These are phyloP conservation scores for Pantelozetes paolii DNA, from an alignment of 2,888 invertebrate species.

Conservation along the genomic window DNA sequence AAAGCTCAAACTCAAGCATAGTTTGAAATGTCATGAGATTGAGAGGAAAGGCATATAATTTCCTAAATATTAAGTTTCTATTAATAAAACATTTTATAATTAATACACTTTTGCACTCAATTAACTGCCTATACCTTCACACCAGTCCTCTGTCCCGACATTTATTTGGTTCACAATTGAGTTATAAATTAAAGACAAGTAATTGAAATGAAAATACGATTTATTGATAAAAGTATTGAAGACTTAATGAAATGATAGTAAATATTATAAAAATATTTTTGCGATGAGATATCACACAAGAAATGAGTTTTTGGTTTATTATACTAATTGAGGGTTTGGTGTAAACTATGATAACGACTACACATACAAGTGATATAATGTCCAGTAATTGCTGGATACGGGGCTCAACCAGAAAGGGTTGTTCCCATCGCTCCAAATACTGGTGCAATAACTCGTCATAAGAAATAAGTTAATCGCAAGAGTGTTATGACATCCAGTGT, in stretches of 20 bases:
- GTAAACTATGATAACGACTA: too few relatives aligned
- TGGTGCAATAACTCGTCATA: not conserved
- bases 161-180: not conserved
- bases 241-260: not conserved
- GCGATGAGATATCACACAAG: not conserved
- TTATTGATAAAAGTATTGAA: not conserved
- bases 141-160: not conserved
- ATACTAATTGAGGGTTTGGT: too few relatives aligned
- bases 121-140: not conserved
- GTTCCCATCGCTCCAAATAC: not conserved
- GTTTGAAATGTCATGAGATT: too few relatives aligned
- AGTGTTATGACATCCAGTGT: constrained; percentile 28
- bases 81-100: too few relatives aligned
- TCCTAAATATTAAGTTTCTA: too few relatives aligned
- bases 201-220: not conserved
- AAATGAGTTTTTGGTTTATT: too few relatives aligned
- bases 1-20: too few relatives aligned
- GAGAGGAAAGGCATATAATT: too few relatives aligned
- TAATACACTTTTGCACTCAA: not conserved
- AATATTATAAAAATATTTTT: not conserved
- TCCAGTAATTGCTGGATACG: not conserved
- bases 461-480: constrained; percentile 1
- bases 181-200: not conserved
- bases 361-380: not conserved
- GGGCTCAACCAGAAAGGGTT: not conserved